A percentile compares a stretch with the other conserved stretches of the same genome.
Evolutionary conservation across 2,797 vertebrate genomes (phyloP).

Genomic region (Centroberyx gerrardi): DNA sequence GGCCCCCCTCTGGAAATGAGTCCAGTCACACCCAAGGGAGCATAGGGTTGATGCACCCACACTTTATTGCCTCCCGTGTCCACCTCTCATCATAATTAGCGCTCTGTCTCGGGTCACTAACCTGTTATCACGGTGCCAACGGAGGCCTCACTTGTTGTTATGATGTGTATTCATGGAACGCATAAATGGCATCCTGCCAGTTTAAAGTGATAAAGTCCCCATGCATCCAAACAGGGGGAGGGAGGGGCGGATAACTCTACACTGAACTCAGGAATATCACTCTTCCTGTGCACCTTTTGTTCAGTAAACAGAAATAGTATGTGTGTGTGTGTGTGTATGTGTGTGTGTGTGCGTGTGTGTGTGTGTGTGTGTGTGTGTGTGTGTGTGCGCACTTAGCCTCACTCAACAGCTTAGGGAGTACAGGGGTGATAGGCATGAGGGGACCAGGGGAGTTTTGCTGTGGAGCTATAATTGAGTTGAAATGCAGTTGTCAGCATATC

Average conservation of each 20-base stretch:
- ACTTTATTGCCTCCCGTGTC: conserved; percentile 69
- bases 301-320: conserved; percentile 50
- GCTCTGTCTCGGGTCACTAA: conserved; percentile 66
- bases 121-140: conserved; percentile 69
- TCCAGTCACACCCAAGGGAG: conserved; percentile 76
- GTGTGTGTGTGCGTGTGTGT: conserved; percentile 34
- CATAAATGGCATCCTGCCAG: conserved; percentile 59
- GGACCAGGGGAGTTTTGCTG: conserved; percentile 71
- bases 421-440: conserved; percentile 71
- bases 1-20: conserved; percentile 76
- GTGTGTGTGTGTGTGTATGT: conserved; percentile 30
- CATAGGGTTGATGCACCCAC: conserved; percentile 51
- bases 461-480: conserved; percentile 83
- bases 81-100: conserved; percentile 55
- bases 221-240: conserved; percentile 34
- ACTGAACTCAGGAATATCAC: conserved; percentile 60
- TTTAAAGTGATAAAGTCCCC: conserved; percentile 40
- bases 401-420: conserved; percentile 70
- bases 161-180: conserved; percentile 54
- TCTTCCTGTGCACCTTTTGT: conserved; percentile 70
- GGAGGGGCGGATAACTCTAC: conserved; percentile 15
- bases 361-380: conserved; percentile 33
- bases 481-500: conserved; percentile 83
- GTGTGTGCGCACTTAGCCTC: conserved; percentile 36
- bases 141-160: conserved; percentile 70